Evolutionary conservation across 2,797 vertebrate genomes (phyloP).

Genomic region (Sylvia borin): DNA sequence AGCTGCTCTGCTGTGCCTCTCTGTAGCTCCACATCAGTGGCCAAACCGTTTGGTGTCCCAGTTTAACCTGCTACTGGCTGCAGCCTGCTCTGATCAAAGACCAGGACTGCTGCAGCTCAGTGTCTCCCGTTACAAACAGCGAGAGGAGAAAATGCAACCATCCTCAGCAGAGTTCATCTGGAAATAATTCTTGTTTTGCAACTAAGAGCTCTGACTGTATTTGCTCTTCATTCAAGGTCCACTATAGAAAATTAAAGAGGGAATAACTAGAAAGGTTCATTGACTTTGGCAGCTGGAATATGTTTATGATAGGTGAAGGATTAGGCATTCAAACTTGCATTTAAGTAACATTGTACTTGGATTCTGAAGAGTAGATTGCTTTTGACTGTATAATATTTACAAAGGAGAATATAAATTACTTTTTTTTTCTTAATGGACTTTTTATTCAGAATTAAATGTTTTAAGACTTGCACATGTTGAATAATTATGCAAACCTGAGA

Average conservation of each 20-base stretch:
- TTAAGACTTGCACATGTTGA: conserved; percentile 21
- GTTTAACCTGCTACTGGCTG: background rate
- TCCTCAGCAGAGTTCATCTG: background rate
- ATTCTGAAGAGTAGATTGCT: background rate
- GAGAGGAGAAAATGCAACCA: background rate
- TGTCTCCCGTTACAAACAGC: background rate
- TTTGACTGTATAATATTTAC: conserved; percentile 4
- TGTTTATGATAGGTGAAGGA: background rate
- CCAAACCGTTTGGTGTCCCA: background rate
- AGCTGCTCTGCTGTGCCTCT: background rate
- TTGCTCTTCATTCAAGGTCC: background rate
- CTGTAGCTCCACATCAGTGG: background rate
- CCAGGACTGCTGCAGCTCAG: background rate
- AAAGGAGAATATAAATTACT: background rate
- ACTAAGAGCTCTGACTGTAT: background rate
- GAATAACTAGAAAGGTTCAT: background rate
- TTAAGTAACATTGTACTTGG: background rate
- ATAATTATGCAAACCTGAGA: conserved; percentile 19
- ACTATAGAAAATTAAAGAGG: background rate
- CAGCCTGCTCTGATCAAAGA: background rate
- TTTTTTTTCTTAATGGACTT: conserved; percentile 2
- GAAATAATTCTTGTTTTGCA: background rate
- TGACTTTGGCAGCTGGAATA: background rate
- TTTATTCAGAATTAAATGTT: conserved; percentile 36
- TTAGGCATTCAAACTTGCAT: background rate